Base-by-base conservation (phyloP, 2,888 invertebrate genomes). In the Ophion slaviceki region DNA sequence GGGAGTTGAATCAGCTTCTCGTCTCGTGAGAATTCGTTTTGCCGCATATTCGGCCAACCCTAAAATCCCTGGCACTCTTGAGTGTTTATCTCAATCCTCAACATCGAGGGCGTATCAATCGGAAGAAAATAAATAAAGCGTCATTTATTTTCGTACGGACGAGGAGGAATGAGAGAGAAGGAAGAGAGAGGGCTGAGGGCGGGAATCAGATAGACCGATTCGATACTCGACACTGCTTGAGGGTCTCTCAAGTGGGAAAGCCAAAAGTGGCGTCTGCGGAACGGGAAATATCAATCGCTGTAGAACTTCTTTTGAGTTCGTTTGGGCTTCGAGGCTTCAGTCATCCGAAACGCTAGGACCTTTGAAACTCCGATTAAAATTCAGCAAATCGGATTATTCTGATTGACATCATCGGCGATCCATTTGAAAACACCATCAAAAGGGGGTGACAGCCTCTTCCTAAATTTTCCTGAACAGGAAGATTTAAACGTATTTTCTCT, bases 171-270 rank as follows among this genome's bases (percentile, higher is more conserved):
- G 32, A 59, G 36, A 36, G 36, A 32, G 57, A 59, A 28, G 24
- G 10, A n/a, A 59, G 14, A 47, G 14, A 59, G 57, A 82, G 57
- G 80, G 67, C 68, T 28, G 64, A 78, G 70, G 82, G 66, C 70
- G 64, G 68, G 76, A 72, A 47, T 59, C 72, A 36, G 40, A 40
- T 40, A 40, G 61, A 61, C 57, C 61, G 20, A 8, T 36, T 61
- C 74, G 74, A 61, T 74, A 74, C 74, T 74, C 61, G 24, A 74
- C 78, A 80, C 87, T 72, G 86, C 82, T 86, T 78, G 78, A 80
- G 62, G 77, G 80, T 67, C 80, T 82, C 77, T 88, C 82, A 86
- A 11, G 79, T 57, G 61, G 61, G 61, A 74, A 45, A 40, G 40
- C 24, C 61, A 36, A 61, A 61, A 74, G 53, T 5, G 36, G 32